Conservation (phyloP, 2,113 vertebrate species). For the Seriola aureovittata region DNA sequence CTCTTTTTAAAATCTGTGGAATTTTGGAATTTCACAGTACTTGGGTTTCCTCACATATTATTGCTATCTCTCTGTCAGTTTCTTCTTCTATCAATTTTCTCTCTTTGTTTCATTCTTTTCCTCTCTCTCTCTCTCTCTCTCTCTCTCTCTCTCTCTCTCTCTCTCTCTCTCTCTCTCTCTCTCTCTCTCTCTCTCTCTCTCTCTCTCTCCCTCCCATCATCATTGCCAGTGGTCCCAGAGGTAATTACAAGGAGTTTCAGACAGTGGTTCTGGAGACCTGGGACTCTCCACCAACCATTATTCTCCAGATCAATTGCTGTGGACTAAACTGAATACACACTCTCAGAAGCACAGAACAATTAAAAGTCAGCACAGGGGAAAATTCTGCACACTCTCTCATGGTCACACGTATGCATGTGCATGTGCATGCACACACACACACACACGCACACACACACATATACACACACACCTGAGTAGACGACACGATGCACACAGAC, state of each 20-base stretch:
- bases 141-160: not conserved
- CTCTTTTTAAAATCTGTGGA: not conserved
- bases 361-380: slow-evolving; percentile 69
- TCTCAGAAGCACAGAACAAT: slow-evolving; percentile 78
- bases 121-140: not conserved
- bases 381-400: slow-evolving; percentile 19
- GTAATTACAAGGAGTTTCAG: slow-evolving; percentile 76
- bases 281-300: slow-evolving; percentile 65
- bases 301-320: slow-evolving; percentile 76
- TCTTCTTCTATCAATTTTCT: slow-evolving; percentile 14
- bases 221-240: slow-evolving; percentile 59
- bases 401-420: slow-evolving; percentile 4
- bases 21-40: not conserved
- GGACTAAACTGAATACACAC: slow-evolving; percentile 73
- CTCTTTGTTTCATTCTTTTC: not conserved
- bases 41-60: slow-evolving; percentile 29
- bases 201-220: slow-evolving; percentile 24
- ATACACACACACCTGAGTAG: slow-evolving; percentile 4
- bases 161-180: not conserved
- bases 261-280: slow-evolving; percentile 63
- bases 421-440: slow-evolving; percentile 12
- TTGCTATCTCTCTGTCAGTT: slow-evolving; percentile 34
- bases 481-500: not conserved
- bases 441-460: not conserved
- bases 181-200: too few species aligned